Conservation (phyloP, 2,113 vertebrate genomes). For the Archilochus colubris region DNA sequence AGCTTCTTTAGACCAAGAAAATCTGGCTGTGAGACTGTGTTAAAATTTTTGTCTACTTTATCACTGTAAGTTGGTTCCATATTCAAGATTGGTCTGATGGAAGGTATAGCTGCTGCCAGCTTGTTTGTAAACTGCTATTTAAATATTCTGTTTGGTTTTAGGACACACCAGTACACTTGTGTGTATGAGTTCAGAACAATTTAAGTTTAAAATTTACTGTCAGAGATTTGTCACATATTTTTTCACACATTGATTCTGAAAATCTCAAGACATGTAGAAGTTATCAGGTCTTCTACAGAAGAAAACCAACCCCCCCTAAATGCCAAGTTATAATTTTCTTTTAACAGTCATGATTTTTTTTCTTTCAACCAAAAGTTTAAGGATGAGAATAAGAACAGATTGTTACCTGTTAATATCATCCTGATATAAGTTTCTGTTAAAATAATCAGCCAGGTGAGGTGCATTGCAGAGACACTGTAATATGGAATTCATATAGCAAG, state of each 20-base stretch:
- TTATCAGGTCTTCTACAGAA: background rate
- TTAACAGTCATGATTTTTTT: background rate
- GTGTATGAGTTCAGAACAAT: background rate
- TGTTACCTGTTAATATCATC: conserved; percentile 96
- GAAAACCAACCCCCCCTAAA: background rate
- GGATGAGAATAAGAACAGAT: background rate
- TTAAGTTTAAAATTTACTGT: background rate
- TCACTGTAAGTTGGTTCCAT: background rate
- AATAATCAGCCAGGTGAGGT: conserved; percentile 90
- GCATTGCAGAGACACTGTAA: conserved; percentile 97
- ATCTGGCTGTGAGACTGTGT: background rate
- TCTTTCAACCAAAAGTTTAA: background rate
- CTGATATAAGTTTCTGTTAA: conserved; percentile 91
- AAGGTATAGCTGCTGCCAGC: background rate
- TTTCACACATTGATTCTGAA: background rate
- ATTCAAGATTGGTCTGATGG: background rate
- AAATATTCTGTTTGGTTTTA: background rate
- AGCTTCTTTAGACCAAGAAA: background rate
- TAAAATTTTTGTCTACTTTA: background rate
- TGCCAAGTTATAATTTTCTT: background rate
- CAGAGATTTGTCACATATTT: background rate
- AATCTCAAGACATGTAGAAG: background rate
- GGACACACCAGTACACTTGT: background rate
- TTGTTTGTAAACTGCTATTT: background rate
- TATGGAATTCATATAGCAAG: conserved; percentile 99